Conservation (phyloP, 37 sponge, comb jelly and placozoan species). For the Cliona cf. orientalis region DNA sequence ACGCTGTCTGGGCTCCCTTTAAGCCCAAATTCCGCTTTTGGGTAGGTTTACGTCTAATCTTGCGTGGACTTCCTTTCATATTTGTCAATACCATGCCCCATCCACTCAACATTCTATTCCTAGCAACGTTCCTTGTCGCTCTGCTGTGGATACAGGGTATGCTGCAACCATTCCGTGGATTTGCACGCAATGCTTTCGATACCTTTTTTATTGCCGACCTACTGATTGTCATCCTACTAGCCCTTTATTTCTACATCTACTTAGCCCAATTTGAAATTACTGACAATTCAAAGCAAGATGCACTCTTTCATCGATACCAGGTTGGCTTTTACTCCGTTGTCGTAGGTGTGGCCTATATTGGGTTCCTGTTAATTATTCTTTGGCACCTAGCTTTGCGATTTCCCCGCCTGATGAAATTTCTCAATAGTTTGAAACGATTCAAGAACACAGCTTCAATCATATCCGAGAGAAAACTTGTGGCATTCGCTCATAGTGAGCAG, state of each 20-base stretch:
- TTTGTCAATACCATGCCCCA: not conserved
- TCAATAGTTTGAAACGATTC: not conserved
- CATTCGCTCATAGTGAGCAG: too few species aligned
- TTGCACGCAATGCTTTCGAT: conserved; percentile 24
- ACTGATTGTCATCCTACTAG: not conserved
- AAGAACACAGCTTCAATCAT: too few species aligned
- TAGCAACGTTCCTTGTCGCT: not conserved
- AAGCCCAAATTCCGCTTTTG: conserved; percentile 48
- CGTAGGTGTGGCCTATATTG: conserved; percentile 30
- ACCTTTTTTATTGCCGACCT: conserved; percentile 24
- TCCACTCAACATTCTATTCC: conserved; percentile 2
- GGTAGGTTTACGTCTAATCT: conserved; percentile 55
- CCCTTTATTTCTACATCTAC: not conserved
- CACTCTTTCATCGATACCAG: not conserved
- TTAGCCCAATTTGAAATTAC: not conserved
- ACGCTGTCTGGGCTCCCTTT: conserved; percentile 58
- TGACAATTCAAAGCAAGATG: not conserved
- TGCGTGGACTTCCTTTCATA: conserved; percentile 22
- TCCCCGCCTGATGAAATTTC: conserved; percentile 12
- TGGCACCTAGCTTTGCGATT: conserved; percentile 48
- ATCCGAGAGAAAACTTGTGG: too few species aligned
- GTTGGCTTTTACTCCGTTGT: not conserved
- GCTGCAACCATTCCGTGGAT: conserved; percentile 30
- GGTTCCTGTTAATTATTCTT: conserved; percentile 6
- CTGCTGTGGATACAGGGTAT: conserved; percentile 17